A percentile compares a stretch with the other conserved stretches of the same genome.
These are phyloP conservation scores for Arizona elegans DNA, from an alignment of 2,113 vertebrate species.

Conservation along the genomic window DNA sequence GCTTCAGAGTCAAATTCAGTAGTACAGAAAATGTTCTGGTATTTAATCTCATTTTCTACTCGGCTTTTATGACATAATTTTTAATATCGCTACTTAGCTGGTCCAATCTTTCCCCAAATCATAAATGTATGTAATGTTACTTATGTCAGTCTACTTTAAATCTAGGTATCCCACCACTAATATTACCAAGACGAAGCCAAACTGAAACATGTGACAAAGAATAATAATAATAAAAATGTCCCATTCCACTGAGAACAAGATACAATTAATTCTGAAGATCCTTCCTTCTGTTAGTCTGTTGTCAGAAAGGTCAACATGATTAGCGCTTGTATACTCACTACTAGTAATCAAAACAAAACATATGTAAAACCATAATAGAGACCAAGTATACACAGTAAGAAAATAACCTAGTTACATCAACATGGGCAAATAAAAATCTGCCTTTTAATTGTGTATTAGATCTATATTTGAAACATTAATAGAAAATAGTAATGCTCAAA, in stretches of 20 bases:
- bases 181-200: constrained; percentile 75
- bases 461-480: neutral
- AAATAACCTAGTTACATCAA: constrained; percentile 26
- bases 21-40: constrained; percentile 42
- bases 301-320: constrained; percentile 80
- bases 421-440: constrained; percentile 21
- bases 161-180: constrained; percentile 73
- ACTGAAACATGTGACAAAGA: constrained; percentile 78
- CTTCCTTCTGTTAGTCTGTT: constrained; percentile 74
- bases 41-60: constrained; percentile 45
- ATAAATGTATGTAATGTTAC: constrained; percentile 47
- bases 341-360: constrained; percentile 71
- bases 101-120: constrained; percentile 37
- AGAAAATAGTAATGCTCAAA: neutral
- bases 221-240: constrained; percentile 79
- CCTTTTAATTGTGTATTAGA: neutral
- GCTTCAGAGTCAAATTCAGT: constrained; percentile 28
- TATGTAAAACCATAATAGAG: constrained; percentile 57
- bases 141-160: constrained; percentile 54
- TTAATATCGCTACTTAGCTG: constrained; percentile 23
- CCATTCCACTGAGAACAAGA: constrained; percentile 78
- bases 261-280: constrained; percentile 80
- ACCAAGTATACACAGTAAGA: constrained; percentile 37
- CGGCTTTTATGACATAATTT: constrained; percentile 32
- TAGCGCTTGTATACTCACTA: constrained; percentile 66